Evolutionary conservation across 2,113 vertebrate species (phyloP).

Genomic region (Hemibagrus wyckioides): DNA sequence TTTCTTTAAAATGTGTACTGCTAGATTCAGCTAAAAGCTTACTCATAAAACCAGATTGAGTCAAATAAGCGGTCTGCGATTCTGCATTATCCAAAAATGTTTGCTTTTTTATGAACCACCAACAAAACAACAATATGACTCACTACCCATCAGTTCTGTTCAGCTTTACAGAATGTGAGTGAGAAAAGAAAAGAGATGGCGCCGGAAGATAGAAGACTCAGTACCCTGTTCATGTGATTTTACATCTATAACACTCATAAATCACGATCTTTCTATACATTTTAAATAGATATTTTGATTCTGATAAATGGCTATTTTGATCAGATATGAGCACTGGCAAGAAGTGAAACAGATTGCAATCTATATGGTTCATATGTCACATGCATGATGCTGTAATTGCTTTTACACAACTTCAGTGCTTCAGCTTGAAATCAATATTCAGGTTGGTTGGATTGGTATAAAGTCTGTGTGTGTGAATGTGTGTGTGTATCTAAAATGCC

Average conservation of each 20-base stretch:
- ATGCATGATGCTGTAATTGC: background rate
- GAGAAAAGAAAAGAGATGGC: background rate
- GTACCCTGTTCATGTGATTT: background rate
- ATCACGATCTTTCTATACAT: background rate
- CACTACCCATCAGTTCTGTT: slow-evolving; percentile 37
- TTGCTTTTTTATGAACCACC: background rate
- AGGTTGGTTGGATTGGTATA: background rate
- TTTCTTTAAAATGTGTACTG: slow-evolving; percentile 58
- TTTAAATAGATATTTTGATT: no score
- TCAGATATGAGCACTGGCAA: background rate
- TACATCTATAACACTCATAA: background rate
- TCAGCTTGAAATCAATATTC: background rate
- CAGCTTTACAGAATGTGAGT: slow-evolving; percentile 6
- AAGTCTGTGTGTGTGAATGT: background rate
- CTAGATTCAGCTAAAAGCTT: slow-evolving; percentile 42
- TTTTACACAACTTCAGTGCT: slow-evolving; percentile 10
- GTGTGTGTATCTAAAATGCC: slow-evolving; percentile 40
- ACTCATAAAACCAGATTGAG: slow-evolving; percentile 50
- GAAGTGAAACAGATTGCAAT: background rate
- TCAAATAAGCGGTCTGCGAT: slow-evolving; percentile 30
- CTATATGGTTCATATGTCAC: background rate
- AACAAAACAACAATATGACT: slow-evolving; percentile 48
- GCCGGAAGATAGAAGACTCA: background rate
- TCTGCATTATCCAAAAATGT: background rate
- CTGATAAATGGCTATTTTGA: background rate